Conservation (phyloP, 1,140 invertebrate species). For the Hydropsyche tenuis region DNA sequence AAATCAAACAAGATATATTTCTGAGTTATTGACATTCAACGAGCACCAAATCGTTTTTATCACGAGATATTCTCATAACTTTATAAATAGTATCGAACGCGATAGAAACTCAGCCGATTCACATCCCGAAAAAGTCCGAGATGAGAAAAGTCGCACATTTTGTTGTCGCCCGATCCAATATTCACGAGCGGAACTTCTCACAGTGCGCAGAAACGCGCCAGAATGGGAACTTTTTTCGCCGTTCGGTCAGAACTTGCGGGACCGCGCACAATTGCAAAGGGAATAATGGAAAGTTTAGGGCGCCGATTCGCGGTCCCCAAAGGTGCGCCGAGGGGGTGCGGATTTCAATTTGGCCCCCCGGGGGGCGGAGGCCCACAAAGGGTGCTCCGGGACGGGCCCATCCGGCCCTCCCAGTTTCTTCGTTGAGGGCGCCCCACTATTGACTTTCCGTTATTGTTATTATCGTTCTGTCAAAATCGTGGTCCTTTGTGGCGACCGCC, state of each 20-base stretch:
- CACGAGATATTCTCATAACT: too few species aligned
- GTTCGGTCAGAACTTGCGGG: conserved; percentile 11
- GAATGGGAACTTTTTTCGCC: conserved; percentile 7
- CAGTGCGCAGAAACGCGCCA: neutral
- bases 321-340: neutral
- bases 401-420: neutral
- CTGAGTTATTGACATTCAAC: too few species aligned
- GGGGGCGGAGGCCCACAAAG: conserved; percentile 20
- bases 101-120: too few species aligned
- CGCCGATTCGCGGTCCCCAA: conserved; percentile 10
- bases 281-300: conserved; percentile 27
- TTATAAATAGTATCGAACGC: too few species aligned
- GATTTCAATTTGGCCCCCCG: conserved; percentile 6
- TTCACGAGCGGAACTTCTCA: too few species aligned
- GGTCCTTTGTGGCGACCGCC: neutral
- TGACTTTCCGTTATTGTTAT: conserved; percentile 24
- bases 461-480: conserved; percentile 20
- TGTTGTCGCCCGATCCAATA: too few species aligned
- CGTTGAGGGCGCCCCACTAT: neutral
- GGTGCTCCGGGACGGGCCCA: neutral
- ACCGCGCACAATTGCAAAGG: conserved; percentile 7
- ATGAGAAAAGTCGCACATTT: too few species aligned
- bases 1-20: too few species aligned
- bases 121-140: too few species aligned
- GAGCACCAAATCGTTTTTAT: too few species aligned